These are phyloP conservation scores for Trogon surrucura DNA, from an alignment of 2,113 vertebrate species.

Conservation along the genomic window DNA sequence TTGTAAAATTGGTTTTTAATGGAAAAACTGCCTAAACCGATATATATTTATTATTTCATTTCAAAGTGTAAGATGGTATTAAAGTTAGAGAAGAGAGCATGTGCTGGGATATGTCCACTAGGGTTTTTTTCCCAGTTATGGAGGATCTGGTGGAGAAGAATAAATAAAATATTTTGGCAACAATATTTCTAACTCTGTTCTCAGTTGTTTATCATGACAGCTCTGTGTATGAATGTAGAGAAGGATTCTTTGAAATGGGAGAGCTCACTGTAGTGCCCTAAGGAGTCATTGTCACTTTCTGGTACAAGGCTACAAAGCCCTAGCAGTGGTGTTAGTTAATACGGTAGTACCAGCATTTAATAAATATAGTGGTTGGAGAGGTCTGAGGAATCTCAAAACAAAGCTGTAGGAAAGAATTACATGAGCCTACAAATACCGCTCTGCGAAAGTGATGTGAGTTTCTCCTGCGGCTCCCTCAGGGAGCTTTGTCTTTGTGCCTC, in stretches of 20 bases:
- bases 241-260: neutral
- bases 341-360: neutral
- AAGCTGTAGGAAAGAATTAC: neutral
- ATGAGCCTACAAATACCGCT: neutral
- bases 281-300: neutral
- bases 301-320: neutral
- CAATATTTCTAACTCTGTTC: neutral
- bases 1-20: neutral
- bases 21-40: neutral
- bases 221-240: neutral
- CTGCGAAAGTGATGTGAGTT: neutral
- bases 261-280: neutral
- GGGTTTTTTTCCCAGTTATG: neutral
- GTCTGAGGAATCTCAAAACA: neutral
- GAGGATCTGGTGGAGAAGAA: neutral
- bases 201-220: neutral
- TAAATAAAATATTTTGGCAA: neutral
- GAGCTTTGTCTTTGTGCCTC: slow-evolving; percentile 7
- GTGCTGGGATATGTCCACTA: neutral
- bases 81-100: neutral
- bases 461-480: neutral
- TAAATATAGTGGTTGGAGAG: neutral
- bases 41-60: neutral
- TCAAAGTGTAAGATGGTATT: neutral
- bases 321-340: neutral